These are phyloP conservation scores for Cephalopachus bancanus DNA, from an alignment of 2,797 vertebrate species.

Conservation along the genomic window DNA sequence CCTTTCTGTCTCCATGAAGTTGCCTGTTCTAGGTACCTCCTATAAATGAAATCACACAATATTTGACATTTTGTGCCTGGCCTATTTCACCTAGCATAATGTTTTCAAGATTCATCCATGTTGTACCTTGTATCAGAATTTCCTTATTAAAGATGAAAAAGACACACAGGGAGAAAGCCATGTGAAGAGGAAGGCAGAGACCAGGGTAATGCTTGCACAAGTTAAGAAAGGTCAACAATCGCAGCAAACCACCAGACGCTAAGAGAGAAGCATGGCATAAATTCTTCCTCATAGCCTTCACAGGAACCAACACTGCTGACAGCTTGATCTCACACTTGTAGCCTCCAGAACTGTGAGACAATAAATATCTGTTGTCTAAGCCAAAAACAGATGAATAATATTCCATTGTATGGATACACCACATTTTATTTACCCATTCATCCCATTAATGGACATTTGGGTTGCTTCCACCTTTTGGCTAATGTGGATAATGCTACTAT, in stretches of 20 bases:
- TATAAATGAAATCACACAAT: background rate
- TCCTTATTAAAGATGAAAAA: background rate
- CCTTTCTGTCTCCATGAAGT: slow-evolving; percentile 26
- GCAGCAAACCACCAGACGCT: no score
- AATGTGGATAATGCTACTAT: background rate
- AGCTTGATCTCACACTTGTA: no score
- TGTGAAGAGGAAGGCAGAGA: no score
- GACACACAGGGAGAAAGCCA: no score
- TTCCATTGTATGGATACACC: background rate
- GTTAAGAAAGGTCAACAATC: no score
- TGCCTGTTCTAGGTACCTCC: background rate
- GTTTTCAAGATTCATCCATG: background rate
- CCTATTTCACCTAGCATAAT: background rate
- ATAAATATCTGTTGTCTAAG: no score
- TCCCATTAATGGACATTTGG: background rate
- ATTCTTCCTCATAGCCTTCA: no score
- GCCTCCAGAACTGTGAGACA: no score
- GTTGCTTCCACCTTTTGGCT: background rate
- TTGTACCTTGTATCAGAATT: background rate
- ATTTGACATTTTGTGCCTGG: background rate
- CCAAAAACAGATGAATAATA: background rate
- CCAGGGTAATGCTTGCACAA: no score
- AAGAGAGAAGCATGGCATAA: no score
- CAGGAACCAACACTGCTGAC: no score
- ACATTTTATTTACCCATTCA: background rate